phyloP scores from a whole-genome alignment of 2,113 vertebrate species.

The Hydropotes inermis region DNA sequence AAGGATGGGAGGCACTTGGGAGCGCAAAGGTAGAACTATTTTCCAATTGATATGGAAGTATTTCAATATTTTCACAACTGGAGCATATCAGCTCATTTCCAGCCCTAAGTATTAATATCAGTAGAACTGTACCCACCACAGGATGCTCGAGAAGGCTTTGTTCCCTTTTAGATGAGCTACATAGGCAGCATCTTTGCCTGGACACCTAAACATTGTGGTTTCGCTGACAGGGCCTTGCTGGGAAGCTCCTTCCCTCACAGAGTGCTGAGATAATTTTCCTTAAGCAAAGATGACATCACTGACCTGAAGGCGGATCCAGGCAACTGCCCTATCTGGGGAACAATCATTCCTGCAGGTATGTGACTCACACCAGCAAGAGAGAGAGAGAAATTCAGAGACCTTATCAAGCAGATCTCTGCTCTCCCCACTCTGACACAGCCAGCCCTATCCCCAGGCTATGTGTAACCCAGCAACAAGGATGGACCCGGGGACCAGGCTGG shows the following conservation, averaged over 20 bases:
- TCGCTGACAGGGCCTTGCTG: neutral
- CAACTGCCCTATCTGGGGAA: neutral
- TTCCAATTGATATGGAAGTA: neutral
- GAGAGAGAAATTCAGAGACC: neutral
- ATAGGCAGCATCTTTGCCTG: neutral
- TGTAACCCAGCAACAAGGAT: slow-evolving; percentile 35
- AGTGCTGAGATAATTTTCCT: neutral
- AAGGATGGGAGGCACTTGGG: neutral
- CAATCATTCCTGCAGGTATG: neutral
- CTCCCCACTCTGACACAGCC: neutral
- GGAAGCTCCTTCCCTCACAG: neutral
- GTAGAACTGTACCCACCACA: neutral
- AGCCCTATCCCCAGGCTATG: neutral
- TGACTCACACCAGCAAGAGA: neutral
- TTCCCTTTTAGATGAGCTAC: neutral
- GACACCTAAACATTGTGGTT: neutral
- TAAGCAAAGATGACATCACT: neutral
- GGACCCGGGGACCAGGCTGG: neutral
- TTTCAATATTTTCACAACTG: neutral
- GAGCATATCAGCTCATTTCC: neutral
- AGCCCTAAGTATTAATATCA: neutral
- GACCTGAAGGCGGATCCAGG: neutral
- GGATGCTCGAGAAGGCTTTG: neutral
- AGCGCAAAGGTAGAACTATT: neutral
- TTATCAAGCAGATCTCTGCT: neutral